These are phyloP conservation scores for Malacoctenus gilli DNA, from an alignment of 2,797 vertebrate genomes.

Conservation along the genomic window DNA sequence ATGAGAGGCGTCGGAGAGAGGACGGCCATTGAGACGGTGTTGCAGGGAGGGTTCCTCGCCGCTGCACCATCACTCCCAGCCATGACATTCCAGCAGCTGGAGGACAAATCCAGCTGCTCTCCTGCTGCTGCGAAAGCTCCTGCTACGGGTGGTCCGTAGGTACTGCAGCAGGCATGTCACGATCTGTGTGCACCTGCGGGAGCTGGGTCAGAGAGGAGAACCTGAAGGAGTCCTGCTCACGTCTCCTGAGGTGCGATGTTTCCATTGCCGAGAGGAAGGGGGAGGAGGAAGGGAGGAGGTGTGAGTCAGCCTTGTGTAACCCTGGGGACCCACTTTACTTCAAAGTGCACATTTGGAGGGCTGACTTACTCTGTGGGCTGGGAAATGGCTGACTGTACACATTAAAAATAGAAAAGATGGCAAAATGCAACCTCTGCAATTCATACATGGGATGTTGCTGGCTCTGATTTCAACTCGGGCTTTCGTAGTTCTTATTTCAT, in stretches of 20 bases:
- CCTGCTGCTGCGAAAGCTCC: slow-evolving; percentile 38
- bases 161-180: slow-evolving; percentile 39
- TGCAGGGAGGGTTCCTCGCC: slow-evolving; percentile 9
- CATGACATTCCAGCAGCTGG: slow-evolving; percentile 54
- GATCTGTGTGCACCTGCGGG: slow-evolving; percentile 16
- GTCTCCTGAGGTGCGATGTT: neutral
- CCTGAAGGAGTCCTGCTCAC: slow-evolving; percentile 7
- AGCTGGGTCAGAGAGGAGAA: slow-evolving; percentile 19
- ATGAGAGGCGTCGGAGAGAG: too few relatives aligned
- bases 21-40: slow-evolving; percentile 6
- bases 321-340: slow-evolving; percentile 18
- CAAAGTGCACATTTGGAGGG: slow-evolving; percentile 25
- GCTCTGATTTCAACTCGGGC: too few relatives aligned
- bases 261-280: neutral
- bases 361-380: slow-evolving; percentile 9
- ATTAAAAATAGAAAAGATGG: slow-evolving; percentile 38
- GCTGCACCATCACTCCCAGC: slow-evolving; percentile 43
- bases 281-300: slow-evolving; percentile 3
- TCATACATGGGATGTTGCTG: too few relatives aligned
- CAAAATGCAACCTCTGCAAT: neutral
- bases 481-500: neutral
- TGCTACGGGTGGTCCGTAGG: slow-evolving; percentile 21
- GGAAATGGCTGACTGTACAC: slow-evolving; percentile 36
- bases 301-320: slow-evolving; percentile 40
- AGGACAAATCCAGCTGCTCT: slow-evolving; percentile 51